These are phyloP conservation scores for Seira ritae DNA, from an alignment of 2,888 invertebrate genomes.

Conservation along the genomic window DNA sequence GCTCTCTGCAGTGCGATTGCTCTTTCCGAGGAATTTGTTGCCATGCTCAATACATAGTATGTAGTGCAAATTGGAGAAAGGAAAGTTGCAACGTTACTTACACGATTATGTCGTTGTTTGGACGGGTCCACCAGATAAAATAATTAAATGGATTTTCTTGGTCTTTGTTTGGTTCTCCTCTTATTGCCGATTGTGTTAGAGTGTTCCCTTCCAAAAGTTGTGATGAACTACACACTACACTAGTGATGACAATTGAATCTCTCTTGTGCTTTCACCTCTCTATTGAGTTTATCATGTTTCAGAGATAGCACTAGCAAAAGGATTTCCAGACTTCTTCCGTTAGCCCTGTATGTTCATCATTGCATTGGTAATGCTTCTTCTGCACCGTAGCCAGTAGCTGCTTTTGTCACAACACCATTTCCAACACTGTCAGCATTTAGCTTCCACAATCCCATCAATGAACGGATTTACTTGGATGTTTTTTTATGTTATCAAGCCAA, in stretches of 20 bases:
- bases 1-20: too few species aligned
- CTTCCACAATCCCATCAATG: not conserved
- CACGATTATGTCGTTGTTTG: not conserved
- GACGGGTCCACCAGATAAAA: constrained; percentile 2
- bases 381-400: not conserved
- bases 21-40: too few species aligned
- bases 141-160: constrained; percentile 8
- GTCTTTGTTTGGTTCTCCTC: constrained; percentile 2
- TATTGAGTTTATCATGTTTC: too few species aligned
- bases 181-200: not conserved
- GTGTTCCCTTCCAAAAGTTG: not conserved
- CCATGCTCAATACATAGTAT: too few species aligned
- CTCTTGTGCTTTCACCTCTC: too few species aligned
- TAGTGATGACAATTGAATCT: not conserved
- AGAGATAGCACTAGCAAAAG: too few species aligned
- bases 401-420: not conserved
- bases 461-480: not conserved
- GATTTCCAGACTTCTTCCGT: too few species aligned
- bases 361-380: too few species aligned
- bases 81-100: not conserved
- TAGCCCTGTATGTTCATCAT: too few species aligned
- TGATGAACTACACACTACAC: not conserved
- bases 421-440: not conserved
- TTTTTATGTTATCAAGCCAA: too few species aligned
- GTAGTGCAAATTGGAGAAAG: too few species aligned